Evolutionary conservation across 2,113 vertebrate species (phyloP).

Genomic region (Hydrochoerus hydrochaeris): DNA sequence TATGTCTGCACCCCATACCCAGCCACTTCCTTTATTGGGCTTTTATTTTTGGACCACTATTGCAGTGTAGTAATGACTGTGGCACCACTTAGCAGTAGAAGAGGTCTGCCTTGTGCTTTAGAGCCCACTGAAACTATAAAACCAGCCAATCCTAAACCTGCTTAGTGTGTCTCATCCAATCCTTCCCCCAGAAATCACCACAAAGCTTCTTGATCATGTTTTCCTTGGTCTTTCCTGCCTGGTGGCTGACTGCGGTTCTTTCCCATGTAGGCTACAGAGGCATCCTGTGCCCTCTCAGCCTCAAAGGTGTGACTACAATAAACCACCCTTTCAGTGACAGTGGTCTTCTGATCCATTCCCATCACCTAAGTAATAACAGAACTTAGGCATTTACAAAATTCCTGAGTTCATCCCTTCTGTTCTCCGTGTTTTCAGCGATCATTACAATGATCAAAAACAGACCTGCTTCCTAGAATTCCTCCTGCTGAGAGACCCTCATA

Average conservation of each 20-base stretch:
- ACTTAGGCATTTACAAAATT: background rate
- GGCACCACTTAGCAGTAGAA: background rate
- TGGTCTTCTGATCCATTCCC: no score
- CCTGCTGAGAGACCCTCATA: background rate
- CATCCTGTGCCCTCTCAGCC: rapidly evolving
- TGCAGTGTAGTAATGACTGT: background rate
- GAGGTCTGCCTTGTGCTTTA: background rate
- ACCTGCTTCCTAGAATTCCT: background rate
- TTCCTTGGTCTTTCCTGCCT: rapidly evolving
- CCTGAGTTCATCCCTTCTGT: background rate
- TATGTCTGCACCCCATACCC: rapidly evolving
- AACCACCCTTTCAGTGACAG: background rate
- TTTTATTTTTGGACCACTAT: background rate
- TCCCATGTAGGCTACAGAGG: rapidly evolving
- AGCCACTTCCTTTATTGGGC: background rate
- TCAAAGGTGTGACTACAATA: no score
- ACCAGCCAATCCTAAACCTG: background rate
- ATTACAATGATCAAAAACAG: background rate
- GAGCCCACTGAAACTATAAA: background rate
- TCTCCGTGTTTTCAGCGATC: background rate
- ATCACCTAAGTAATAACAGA: background rate
- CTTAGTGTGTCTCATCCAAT: background rate
- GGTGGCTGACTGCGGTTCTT: rapidly evolving
- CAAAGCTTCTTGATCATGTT: rapidly evolving
- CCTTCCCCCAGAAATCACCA: background rate